Evolutionary conservation across 2,113 vertebrate species (phyloP), one percentile per base, ranked within the genome.

Genomic region (Herpetotheres cachinnans): DNA sequence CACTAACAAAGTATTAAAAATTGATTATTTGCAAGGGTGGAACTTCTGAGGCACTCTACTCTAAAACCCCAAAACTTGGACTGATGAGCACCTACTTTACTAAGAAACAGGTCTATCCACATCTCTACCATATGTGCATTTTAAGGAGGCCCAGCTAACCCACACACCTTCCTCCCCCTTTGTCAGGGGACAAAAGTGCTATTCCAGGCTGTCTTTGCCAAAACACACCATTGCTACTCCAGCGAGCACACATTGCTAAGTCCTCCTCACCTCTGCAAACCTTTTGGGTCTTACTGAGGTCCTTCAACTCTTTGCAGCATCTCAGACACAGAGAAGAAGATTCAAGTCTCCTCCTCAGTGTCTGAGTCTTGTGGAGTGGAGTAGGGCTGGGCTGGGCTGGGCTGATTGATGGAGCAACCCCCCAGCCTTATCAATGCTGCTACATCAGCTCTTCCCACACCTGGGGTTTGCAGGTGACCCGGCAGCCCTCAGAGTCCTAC

Each of bases 221-320:
- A 15, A 66, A 21, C 5, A 36, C 6, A 27, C 16, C 44, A 27
- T 14, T 38, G 4, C n/a, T 7, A 10, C 29, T 34, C 19, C 9
- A 10, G 2, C 4, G 16, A 59, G 22, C 3, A 3, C 8, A 18
- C 7, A 8, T 10, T 26, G 19, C 26, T 8, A 1, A 1, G 5
- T 22, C 27, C 29, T 40, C 7, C 70, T 67, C 59, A 62, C 34
- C 12, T 44, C 40, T 13, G 11, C 30, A 17, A 38, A 3, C 16
- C 40, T 72, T 52, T 56, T 13, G 11, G n/a, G 24, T 66, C 52
- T 50, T 14, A 20, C 11, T 19, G 11, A 90, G 65, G 4, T 62
- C 14, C 56, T 40, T 34, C 40, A 32, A 17, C 34, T 70, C 66
- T 30, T 38, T 62, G 14, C 12, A 63, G 15, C 6, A 58, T 13